Conservation (phyloP, 1,140 invertebrate species). For the Lutraria rhynchaena region DNA sequence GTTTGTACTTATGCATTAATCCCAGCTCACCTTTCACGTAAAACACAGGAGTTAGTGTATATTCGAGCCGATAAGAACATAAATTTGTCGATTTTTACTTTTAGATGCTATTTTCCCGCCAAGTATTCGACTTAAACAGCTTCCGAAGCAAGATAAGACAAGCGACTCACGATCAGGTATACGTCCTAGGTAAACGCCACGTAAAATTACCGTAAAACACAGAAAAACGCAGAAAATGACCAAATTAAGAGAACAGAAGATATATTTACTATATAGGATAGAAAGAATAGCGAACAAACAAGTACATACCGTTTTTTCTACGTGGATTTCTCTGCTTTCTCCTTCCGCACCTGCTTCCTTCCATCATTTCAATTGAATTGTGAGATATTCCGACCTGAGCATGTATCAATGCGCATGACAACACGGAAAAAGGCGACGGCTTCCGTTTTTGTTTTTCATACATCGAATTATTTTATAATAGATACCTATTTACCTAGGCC, state of each 20-base stretch:
- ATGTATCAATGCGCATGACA: slow-evolving; percentile 61
- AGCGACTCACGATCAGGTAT: slow-evolving; percentile 41
- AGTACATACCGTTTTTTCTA: slow-evolving; percentile 62
- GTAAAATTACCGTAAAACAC: slow-evolving; percentile 35
- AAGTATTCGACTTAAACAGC: slow-evolving; percentile 7
- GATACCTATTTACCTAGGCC: too few relatives aligned
- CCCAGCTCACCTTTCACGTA: slow-evolving; percentile 52
- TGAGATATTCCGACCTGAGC: slow-evolving; percentile 61
- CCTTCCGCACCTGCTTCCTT: slow-evolving; percentile 63
- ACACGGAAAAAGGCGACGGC: slow-evolving; percentile 28
- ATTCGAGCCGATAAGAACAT: background rate
- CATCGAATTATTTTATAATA: slow-evolving; percentile 23
- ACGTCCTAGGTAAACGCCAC: slow-evolving; percentile 52
- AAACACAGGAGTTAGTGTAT: background rate
- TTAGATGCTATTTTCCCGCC: slow-evolving; percentile 23
- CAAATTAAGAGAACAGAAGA: background rate
- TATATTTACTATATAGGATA: slow-evolving; percentile 28
- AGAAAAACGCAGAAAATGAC: background rate
- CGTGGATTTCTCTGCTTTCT: slow-evolving; percentile 63
- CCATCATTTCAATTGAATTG: slow-evolving; percentile 66
- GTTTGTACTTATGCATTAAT: slow-evolving; percentile 53
- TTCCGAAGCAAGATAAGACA: slow-evolving; percentile 14
- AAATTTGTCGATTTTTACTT: background rate
- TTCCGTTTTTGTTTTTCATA: slow-evolving; percentile 50
- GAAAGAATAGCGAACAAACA: slow-evolving; percentile 10